A percentile compares a stretch with the other conserved stretches of the same genome.
These are phyloP conservation scores for Hyperoodon ampullatus DNA, from an alignment of 2,113 vertebrate genomes.

Conservation along the genomic window DNA sequence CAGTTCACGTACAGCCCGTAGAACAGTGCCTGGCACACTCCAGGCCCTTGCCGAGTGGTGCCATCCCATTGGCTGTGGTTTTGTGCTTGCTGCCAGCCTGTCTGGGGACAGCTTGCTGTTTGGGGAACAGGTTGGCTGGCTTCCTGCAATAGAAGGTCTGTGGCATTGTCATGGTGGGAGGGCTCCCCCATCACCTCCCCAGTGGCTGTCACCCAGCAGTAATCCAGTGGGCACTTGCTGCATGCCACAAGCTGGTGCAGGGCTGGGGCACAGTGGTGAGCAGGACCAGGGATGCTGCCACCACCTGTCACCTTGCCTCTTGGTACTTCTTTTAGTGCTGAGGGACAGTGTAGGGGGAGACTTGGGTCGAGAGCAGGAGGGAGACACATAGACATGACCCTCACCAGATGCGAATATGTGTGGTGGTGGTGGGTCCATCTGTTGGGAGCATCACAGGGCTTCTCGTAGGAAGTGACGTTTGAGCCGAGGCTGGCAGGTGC, in stretches of 20 bases:
- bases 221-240: not conserved
- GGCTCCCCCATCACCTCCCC: not conserved
- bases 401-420: not conserved
- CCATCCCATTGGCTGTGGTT: not conserved
- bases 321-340: not conserved
- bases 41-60: not conserved
- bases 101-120: not conserved
- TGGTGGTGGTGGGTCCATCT: not conserved
- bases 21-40: not conserved
- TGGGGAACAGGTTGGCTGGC: not conserved
- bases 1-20: not conserved
- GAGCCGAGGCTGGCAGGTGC: not conserved
- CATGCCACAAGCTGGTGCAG: not conserved
- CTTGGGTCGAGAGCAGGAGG: not conserved
- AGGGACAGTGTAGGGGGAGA: not conserved
- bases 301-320: not conserved
- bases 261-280: not conserved
- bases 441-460: rapidly evolving
- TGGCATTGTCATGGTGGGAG: not conserved
- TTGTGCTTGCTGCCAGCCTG: not conserved
- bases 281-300: not conserved
- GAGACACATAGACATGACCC: not conserved
- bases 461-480: not conserved
- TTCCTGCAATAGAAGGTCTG: not conserved
- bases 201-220: not conserved